These are phyloP conservation scores for Gallinago jamesoni DNA, from an alignment of 2,113 vertebrate genomes.

Conservation along the genomic window DNA sequence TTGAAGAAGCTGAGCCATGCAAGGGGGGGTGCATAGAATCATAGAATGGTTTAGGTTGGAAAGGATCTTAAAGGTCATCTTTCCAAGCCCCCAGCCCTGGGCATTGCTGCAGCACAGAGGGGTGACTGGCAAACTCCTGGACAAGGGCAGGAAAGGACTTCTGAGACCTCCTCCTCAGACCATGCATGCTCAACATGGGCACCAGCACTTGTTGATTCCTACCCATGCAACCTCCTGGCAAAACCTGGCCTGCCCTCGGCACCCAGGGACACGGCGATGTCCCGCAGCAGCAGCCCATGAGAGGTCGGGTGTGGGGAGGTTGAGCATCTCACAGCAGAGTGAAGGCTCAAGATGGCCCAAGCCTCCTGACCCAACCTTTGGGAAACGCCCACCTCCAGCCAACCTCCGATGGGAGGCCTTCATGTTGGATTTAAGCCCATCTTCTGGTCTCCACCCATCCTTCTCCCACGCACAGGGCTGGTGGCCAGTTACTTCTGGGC, in stretches of 20 bases:
- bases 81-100: background rate
- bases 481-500: background rate
- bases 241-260: accelerated
- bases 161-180: background rate
- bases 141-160: background rate
- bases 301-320: accelerated
- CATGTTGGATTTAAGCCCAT: background rate
- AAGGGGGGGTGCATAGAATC: accelerated
- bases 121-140: background rate
- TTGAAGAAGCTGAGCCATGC: background rate
- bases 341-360: background rate
- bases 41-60: too few relatives aligned
- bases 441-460: background rate
- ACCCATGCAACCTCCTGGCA: accelerated
- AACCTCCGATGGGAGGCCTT: background rate
- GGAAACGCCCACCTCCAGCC: background rate
- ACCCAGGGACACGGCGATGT: accelerated
- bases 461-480: background rate
- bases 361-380: background rate
- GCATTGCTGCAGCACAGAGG: background rate
- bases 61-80: too few relatives aligned
- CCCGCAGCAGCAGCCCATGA: background rate
- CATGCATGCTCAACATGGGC: accelerated
- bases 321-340: background rate
- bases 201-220: background rate